phyloP scores from a whole-genome alignment of 2,797 vertebrate species.

The Spinus pinus region DNA sequence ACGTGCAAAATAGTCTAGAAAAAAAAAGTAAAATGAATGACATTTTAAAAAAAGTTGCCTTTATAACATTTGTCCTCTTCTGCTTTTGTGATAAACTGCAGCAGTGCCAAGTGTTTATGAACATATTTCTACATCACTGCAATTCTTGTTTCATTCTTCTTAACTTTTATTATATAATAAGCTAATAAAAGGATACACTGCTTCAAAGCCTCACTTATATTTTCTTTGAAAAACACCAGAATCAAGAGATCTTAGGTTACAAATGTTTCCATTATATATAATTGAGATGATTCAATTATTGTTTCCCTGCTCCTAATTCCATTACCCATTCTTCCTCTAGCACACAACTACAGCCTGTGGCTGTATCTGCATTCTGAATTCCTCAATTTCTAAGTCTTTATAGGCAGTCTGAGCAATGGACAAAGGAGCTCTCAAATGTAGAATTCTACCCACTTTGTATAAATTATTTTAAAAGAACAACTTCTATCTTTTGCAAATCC shows the following conservation, averaged over 20 bases:
- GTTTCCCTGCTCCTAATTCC: not conserved
- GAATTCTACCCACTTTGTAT: not conserved
- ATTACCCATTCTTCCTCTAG: not conserved
- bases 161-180: not conserved
- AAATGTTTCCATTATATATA: not conserved
- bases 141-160: not conserved
- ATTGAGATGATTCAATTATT: not conserved
- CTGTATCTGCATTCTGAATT: not conserved
- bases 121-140: not conserved
- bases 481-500: not conserved
- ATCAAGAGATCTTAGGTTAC: not conserved
- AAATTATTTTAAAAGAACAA: not conserved
- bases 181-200: not conserved
- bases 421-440: not conserved
- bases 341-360: not conserved
- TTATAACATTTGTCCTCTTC: not conserved
- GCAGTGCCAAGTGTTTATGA: not conserved
- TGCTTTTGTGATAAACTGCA: not conserved
- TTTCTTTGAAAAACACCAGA: not conserved
- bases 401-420: not conserved
- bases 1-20: not conserved
- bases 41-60: rapidly evolving
- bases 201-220: not conserved
- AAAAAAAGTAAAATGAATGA: not conserved
- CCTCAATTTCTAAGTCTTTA: not conserved